Evolutionary conservation across 2,888 invertebrate species (phyloP).

Genomic region (Hesperia comma): DNA sequence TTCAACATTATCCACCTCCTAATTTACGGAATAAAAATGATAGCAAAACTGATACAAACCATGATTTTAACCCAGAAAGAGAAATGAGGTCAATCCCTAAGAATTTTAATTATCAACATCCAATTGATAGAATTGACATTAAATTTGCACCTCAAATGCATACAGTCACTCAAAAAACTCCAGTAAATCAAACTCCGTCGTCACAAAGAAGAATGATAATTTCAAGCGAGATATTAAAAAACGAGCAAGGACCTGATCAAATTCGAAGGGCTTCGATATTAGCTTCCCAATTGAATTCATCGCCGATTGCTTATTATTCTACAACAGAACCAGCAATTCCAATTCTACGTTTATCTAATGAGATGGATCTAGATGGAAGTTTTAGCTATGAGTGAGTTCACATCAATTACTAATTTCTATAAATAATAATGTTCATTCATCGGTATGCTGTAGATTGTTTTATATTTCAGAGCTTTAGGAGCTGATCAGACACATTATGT

Average conservation of each 20-base stretch:
- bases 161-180: slow-evolving; percentile 45
- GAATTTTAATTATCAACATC: slow-evolving; percentile 55
- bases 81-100: slow-evolving; percentile 57
- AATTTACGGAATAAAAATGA: slow-evolving; percentile 37
- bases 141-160: slow-evolving; percentile 56
- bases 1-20: slow-evolving; percentile 55
- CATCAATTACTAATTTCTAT: not conserved
- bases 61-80: slow-evolving; percentile 48
- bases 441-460: slow-evolving; percentile 6
- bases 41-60: slow-evolving; percentile 21
- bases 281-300: slow-evolving; percentile 59
- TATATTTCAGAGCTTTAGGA: slow-evolving; percentile 69
- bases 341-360: slow-evolving; percentile 79
- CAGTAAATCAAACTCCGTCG: slow-evolving; percentile 54
- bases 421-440: not conserved
- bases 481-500: slow-evolving; percentile 82
- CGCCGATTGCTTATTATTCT: slow-evolving; percentile 66
- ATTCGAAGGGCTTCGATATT: slow-evolving; percentile 60
- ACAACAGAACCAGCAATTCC: slow-evolving; percentile 80
- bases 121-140: slow-evolving; percentile 67
- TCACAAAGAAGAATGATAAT: slow-evolving; percentile 63
- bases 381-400: slow-evolving; percentile 81
- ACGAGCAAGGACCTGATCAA: slow-evolving; percentile 60
- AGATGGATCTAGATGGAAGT: slow-evolving; percentile 83
- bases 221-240: slow-evolving; percentile 62